Evolutionary conservation across 2,888 invertebrate species (phyloP).

Genomic region (Tenodera sinensis): DNA sequence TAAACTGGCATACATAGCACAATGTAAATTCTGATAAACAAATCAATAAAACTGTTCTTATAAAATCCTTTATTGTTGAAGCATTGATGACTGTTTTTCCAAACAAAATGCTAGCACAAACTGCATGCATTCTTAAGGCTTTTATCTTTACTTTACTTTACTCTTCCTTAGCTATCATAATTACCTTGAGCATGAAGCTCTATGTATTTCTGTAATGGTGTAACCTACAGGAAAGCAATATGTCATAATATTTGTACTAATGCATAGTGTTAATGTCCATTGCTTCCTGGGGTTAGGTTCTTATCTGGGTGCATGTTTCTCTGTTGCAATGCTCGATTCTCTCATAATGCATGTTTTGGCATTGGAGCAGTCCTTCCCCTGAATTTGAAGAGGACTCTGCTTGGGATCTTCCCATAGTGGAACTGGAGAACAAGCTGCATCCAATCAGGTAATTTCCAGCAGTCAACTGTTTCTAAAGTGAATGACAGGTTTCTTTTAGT

Average conservation of each 20-base stretch:
- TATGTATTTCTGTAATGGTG: background rate
- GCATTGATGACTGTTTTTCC: background rate
- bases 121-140: background rate
- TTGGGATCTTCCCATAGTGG: slow-evolving; percentile 35
- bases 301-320: background rate
- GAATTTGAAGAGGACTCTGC: slow-evolving; percentile 31
- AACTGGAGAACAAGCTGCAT: slow-evolving; percentile 29
- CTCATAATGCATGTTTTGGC: slow-evolving; percentile 4
- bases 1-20: too few relatives aligned
- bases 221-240: background rate
- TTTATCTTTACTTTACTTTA: background rate
- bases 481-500: background rate
- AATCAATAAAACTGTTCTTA: too few relatives aligned
- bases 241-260: background rate
- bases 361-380: slow-evolving; percentile 24
- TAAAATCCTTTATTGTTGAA: too few relatives aligned
- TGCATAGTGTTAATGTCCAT: background rate
- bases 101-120: background rate
- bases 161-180: background rate
- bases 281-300: background rate
- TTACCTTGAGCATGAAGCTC: background rate
- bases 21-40: too few relatives aligned
- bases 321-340: background rate
- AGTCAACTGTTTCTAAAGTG: background rate
- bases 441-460: slow-evolving; percentile 26